Base-by-base conservation (phyloP, 2,888 invertebrate species). In the Nomada ferruginata region DNA sequence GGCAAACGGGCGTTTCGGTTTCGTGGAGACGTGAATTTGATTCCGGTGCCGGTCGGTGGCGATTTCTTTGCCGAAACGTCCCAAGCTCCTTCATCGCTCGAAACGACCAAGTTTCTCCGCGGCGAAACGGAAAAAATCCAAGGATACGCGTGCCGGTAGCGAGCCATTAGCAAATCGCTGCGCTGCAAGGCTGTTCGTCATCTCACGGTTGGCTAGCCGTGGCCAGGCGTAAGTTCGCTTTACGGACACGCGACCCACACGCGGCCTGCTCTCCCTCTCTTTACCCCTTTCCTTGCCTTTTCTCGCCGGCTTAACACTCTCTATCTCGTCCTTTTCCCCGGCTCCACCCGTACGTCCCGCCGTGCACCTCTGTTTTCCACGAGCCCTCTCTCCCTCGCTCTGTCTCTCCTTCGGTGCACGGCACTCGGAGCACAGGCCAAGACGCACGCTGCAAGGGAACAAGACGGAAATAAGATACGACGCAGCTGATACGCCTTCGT, bases 391-490 rank as follows among this genome's bases (percentile, higher is more conserved):
- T 23, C 52, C n/a, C 52, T 0, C 47, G 15, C n/a, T 52, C 52
- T 10, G n/a, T 55, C 2, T n/a, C 55, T 23, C 55, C n/a, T 9
- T 3, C n/a, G 10, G 23, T 23, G 55, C 20, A 23, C 52, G 13
- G 15, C n/a, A 26, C 68, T 44, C 74, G 68, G 71, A 29, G 15
- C n/a, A 76, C 70, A 44, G 59, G 29, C 63, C 60, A 65, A 64
- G 79, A 72, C 72, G 52, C 70, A n/a, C 44, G 26, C 23, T 18
- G 70, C 60, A 76, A 20, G 87, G 85, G 87, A 88, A 90, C 88
- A 82, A 90, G 90, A 91, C 90, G 91, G 91, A 91, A 92, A 93
- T 93, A 92, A 93, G 92, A 93, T 93, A 92, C 91, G 91, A 90
- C 90, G 89, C 91, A 89, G 90, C 92, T 91, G 93, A 93, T 93